Conservation (phyloP, 2,888 invertebrate species). For the Dione vanillae region DNA sequence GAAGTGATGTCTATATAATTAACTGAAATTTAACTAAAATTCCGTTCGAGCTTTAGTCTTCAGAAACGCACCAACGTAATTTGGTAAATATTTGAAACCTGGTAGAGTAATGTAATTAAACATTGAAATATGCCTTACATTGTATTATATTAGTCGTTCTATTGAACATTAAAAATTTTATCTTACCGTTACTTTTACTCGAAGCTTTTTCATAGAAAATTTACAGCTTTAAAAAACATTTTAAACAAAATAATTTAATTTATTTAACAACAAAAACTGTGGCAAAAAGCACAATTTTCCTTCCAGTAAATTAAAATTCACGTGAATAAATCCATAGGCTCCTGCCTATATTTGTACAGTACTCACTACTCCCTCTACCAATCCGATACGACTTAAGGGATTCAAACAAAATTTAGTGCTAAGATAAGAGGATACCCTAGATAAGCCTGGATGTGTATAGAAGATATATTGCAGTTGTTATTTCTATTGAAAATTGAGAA, state of each 20-base stretch:
- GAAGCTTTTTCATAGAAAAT: no score
- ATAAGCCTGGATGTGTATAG: conserved; percentile 7
- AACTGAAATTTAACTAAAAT: conserved; percentile 18
- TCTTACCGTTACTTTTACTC: no score
- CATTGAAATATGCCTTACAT: background rate
- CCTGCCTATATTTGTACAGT: conserved; percentile 11
- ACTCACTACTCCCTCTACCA: conserved; percentile 9
- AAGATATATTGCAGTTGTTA: background rate
- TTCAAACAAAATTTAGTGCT: conserved; percentile 23
- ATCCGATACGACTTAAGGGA: conserved; percentile 19
- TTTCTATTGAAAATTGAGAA: background rate
- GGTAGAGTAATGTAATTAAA: background rate
- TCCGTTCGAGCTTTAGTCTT: background rate
- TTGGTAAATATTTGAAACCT: background rate
- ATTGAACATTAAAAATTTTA: no score
- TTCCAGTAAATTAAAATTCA: background rate
- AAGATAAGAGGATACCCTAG: conserved; percentile 21
- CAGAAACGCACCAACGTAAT: background rate
- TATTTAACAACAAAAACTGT: no score
- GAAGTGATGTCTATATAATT: conserved; percentile 17
- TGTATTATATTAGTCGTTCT: no score
- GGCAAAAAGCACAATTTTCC: background rate
- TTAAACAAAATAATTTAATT: no score
- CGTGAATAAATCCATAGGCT: conserved; percentile 6
- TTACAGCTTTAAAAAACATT: no score